phyloP scores from a whole-genome alignment of 2,888 invertebrate genomes.

The Erynnis tages region DNA sequence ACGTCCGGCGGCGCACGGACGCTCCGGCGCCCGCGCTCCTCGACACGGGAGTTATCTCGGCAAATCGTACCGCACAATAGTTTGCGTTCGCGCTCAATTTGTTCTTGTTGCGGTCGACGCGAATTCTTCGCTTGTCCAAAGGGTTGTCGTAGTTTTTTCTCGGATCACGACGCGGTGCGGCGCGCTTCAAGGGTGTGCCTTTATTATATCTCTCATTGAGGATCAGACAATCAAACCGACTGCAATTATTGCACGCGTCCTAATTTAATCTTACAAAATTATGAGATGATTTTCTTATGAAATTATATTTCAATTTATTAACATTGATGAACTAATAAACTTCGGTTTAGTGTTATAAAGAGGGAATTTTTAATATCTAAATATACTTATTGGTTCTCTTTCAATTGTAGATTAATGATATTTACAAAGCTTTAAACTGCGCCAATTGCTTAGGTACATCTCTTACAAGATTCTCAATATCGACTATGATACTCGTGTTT shows the following conservation, averaged over 20 bases:
- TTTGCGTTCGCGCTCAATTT: slow-evolving; percentile 78
- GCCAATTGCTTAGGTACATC: too few relatives aligned
- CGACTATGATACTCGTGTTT: too few relatives aligned
- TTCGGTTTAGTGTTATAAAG: too few relatives aligned
- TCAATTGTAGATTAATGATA: too few relatives aligned
- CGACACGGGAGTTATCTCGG: slow-evolving; percentile 75
- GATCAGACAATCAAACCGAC: slow-evolving; percentile 43
- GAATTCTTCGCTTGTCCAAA: slow-evolving; percentile 76
- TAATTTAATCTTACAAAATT: slow-evolving; percentile 43
- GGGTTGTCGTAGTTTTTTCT: slow-evolving; percentile 72
- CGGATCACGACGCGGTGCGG: slow-evolving; percentile 49
- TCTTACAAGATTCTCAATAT: too few relatives aligned
- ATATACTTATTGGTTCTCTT: too few relatives aligned
- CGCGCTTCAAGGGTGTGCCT: slow-evolving; percentile 53
- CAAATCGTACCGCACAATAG: slow-evolving; percentile 78
- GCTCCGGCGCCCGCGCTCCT: slow-evolving; percentile 60
- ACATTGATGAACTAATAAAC: too few relatives aligned
- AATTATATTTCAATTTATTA: too few relatives aligned
- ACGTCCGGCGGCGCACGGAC: slow-evolving; percentile 44
- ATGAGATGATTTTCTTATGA: too few relatives aligned
- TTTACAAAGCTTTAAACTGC: too few relatives aligned
- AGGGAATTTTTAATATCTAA: too few relatives aligned
- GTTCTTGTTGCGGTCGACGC: slow-evolving; percentile 77
- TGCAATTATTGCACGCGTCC: slow-evolving; percentile 51
- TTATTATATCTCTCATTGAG: slow-evolving; percentile 55